Evolutionary conservation across 1,140 invertebrate genomes (phyloP), one percentile per base, ranked within the genome.

Genomic region (Latrodectus geometricus): DNA sequence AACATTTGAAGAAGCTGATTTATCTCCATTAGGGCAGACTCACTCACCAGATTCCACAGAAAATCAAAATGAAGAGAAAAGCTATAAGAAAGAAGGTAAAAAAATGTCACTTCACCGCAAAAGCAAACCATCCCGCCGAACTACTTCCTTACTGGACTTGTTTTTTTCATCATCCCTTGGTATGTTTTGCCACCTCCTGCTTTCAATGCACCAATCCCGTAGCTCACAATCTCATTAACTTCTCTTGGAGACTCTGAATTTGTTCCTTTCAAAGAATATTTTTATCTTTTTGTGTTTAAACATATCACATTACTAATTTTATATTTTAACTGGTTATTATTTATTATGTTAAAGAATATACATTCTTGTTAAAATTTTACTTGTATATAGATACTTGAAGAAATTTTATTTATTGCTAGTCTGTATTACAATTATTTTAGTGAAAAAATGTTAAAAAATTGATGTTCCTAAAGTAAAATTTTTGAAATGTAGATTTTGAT

Each of bases 81-180:
- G 91, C 54, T 74, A 90, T 89, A 92, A 91, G 82, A 92, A 91
- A 91, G 92, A 93, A 91, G 91, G 92, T 91, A 90, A 90, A 90
- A 90, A 90, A 89, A 89, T 89, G 88, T 83, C 89, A 49, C 83
- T 86, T 48, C 86, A 80, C 70, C 87, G 82, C 86, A 88, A 88
- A 89, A 89, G 90, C 92, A 96, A 96, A 94, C 93, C 95, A 92
- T 96, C 95, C 91, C 95, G 96, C 92, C 95, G 96, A 93, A 96
- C 96, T 92, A 97, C 96, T 91, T 97, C 96, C 92, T 94, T 97
- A 91, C 94, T 97, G 87, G 87, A 88, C 78, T 86, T 88, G 87
- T 88, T 88, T 88, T 88, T 88, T 79, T 81, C 87, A 85, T 88
- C 87, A 79, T 88, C 87, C 69, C 78, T 82, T 86, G 87, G 86